Percentiles rank a stretch among this genome's conserved stretches.
These are phyloP conservation scores for Limnephilus marmoratus DNA, from an alignment of 2,888 invertebrate species.

Conservation along the genomic window DNA sequence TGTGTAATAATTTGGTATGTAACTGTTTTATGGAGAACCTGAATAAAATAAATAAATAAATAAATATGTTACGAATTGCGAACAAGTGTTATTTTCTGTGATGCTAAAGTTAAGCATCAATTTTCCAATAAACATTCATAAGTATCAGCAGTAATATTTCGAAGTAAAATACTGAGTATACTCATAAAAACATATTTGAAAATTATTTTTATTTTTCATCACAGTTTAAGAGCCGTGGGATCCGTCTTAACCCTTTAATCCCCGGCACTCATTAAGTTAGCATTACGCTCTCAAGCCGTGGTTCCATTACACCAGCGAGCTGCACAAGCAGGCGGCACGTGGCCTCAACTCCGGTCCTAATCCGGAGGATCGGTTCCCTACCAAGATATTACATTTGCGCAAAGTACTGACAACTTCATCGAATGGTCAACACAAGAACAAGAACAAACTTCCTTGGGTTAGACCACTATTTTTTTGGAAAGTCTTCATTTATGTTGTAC, in stretches of 20 bases:
- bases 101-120: too few relatives aligned
- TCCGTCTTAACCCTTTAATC: slow-evolving; percentile 58
- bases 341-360: slow-evolving; percentile 50
- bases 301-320: slow-evolving; percentile 21
- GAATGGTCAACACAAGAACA: background rate
- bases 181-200: background rate
- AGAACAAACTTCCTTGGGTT: background rate
- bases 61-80: too few relatives aligned
- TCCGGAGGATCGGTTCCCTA: slow-evolving; percentile 48
- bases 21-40: too few relatives aligned
- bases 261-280: slow-evolving; percentile 54
- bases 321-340: slow-evolving; percentile 48
- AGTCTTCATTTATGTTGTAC: too few relatives aligned
- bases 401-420: background rate
- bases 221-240: slow-evolving; percentile 8
- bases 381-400: slow-evolving; percentile 39
- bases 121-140: too few relatives aligned
- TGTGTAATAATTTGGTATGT: too few relatives aligned
- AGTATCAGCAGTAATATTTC: too few relatives aligned
- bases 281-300: slow-evolving; percentile 41
- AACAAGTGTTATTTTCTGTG: too few relatives aligned
- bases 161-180: background rate
- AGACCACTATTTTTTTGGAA: too few relatives aligned
- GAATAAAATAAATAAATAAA: too few relatives aligned
- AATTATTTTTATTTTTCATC: background rate